Percentiles rank a stretch among this genome's conserved stretches.
These are phyloP conservation scores for Pachycephala philippinensis DNA, from an alignment of 2,113 vertebrate genomes.

Conservation along the genomic window DNA sequence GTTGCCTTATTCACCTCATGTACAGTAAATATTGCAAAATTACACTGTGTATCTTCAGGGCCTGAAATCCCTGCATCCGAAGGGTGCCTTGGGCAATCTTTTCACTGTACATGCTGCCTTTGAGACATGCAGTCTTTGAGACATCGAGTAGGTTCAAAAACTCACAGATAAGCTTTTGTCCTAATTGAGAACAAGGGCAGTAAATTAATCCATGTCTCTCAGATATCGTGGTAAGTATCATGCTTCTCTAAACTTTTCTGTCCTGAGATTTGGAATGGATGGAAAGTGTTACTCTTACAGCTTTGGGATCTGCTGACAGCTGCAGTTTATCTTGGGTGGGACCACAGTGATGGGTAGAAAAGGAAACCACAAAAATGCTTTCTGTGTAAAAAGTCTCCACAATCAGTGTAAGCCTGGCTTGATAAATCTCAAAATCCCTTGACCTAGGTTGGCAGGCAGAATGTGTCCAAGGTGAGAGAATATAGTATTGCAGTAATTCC, in stretches of 20 bases:
- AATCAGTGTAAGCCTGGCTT: neutral
- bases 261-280: neutral
- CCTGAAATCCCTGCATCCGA: neutral
- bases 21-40: neutral
- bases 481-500: neutral
- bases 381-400: neutral
- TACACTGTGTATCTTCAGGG: accelerated
- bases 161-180: neutral
- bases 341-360: neutral
- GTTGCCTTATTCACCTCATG: neutral
- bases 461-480: neutral
- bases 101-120: neutral
- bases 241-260: neutral
- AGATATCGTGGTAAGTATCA: neutral
- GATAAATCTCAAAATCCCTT: neutral
- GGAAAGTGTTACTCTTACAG: neutral
- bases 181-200: neutral
- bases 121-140: neutral
- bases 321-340: neutral
- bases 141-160: neutral
- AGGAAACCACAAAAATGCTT: neutral
- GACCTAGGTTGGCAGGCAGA: neutral
- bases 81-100: neutral
- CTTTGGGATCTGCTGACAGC: neutral
- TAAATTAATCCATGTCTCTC: neutral